These are phyloP conservation scores for Diuraphis noxia DNA, from an alignment of 1,140 invertebrate genomes.

Conservation along the genomic window DNA sequence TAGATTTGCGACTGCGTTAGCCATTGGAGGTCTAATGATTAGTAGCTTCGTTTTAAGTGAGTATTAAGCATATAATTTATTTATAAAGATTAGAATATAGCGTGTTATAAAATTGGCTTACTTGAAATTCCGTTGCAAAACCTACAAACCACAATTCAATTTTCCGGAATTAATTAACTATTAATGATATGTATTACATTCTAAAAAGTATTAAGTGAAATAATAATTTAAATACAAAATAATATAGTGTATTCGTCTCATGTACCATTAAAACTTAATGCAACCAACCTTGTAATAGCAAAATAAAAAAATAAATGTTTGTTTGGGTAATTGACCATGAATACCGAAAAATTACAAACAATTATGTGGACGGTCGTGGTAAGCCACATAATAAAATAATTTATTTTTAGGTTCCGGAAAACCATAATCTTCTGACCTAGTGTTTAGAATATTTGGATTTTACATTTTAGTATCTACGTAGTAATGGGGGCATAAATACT, in stretches of 20 bases:
- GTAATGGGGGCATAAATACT: neutral
- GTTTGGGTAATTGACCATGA: slow-evolving; percentile 46
- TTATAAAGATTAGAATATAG: neutral
- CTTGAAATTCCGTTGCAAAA: neutral
- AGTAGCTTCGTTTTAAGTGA: slow-evolving; percentile 67
- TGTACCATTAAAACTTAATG: neutral
- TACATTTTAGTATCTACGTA: neutral
- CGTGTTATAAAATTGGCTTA: neutral
- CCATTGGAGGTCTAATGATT: slow-evolving; percentile 72
- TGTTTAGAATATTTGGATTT: neutral
- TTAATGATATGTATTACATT: neutral
- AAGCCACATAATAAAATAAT: slow-evolving; percentile 25
- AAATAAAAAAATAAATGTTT: neutral
- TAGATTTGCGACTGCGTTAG: slow-evolving; percentile 63
- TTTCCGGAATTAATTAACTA: neutral
- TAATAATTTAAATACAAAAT: neutral
- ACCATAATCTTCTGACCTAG: neutral
- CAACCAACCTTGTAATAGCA: slow-evolving; percentile 30
- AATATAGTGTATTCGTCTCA: neutral
- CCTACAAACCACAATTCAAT: neutral
- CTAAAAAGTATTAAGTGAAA: neutral
- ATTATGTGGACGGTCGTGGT: neutral
- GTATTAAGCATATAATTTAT: slow-evolving; percentile 54
- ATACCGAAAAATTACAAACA: neutral
- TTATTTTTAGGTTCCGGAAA: neutral